Evolutionary conservation across 2,888 invertebrate genomes (phyloP).

Genomic region (Drosophila multiciliata): DNA sequence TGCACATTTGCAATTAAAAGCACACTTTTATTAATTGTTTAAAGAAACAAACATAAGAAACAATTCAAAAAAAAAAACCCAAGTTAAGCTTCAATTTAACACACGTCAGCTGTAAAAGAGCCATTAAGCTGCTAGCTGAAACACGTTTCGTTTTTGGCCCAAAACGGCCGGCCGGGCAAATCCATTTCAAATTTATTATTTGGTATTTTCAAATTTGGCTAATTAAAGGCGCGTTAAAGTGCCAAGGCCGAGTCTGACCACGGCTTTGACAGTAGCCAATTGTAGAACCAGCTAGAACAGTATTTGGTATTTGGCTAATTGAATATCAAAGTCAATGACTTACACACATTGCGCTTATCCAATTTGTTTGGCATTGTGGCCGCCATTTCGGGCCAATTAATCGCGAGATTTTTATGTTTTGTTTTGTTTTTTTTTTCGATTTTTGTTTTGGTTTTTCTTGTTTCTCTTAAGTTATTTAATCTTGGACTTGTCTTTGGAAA

Average conservation of each 20-base stretch:
- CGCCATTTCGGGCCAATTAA: conserved; percentile 78
- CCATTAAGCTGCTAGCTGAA: conserved; percentile 22
- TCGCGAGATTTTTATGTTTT: conserved; percentile 24
- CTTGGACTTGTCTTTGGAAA: conserved; percentile 59
- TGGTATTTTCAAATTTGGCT: conserved; percentile 76
- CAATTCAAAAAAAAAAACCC: background rate
- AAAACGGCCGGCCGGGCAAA: conserved; percentile 37
- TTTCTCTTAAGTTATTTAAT: conserved; percentile 52
- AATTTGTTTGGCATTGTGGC: conserved; percentile 69
- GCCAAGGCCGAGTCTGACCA: conserved; percentile 56
- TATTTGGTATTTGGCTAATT: conserved; percentile 69
- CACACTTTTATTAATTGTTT: conserved; percentile 73
- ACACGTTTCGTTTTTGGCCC: conserved; percentile 72
- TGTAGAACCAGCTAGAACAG: conserved; percentile 76
- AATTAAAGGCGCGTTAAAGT: conserved; percentile 77
- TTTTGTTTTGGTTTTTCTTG: conserved; percentile 1
- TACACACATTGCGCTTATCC: conserved; percentile 73
- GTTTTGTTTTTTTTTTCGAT: background rate
- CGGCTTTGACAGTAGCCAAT: conserved; percentile 76
- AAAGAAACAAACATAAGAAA: background rate
- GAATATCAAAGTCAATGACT: conserved; percentile 81
- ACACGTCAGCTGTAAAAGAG: conserved; percentile 45
- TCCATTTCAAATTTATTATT: conserved; percentile 39
- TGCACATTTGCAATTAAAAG: conserved; percentile 77
- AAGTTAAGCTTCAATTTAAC: conserved; percentile 24